phyloP scores from a whole-genome alignment of 2,888 invertebrate species.

The Apantesis nais region DNA sequence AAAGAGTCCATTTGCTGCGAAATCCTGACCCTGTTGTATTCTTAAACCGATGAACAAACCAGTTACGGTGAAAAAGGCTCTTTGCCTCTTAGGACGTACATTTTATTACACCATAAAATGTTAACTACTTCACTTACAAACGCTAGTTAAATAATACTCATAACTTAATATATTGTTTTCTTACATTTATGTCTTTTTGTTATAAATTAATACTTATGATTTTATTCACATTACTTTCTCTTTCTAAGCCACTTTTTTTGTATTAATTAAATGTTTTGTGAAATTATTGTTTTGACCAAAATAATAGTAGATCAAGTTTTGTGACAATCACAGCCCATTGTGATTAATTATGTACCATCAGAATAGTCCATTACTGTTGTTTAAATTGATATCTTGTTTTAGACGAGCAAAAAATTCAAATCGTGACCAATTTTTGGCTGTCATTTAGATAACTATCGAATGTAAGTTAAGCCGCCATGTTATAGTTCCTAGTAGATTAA shows the following conservation, averaged over 20 bases:
- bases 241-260: neutral
- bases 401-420: constrained; percentile 33
- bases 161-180: constrained; percentile 1
- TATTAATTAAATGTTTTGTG: neutral
- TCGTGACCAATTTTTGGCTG: constrained; percentile 46
- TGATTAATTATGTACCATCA: constrained; percentile 25
- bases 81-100: constrained; percentile 7
- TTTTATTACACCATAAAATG: constrained; percentile 9
- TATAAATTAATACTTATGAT: neutral
- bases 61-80: constrained; percentile 34
- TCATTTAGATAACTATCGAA: constrained; percentile 45
- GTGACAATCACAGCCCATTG: constrained; percentile 15
- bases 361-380: constrained; percentile 18
- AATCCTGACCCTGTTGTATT: constrained; percentile 47
- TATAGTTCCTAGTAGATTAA: constrained; percentile 22
- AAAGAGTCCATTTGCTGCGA: constrained; percentile 34
- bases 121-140: constrained; percentile 7
- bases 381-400: constrained; percentile 21
- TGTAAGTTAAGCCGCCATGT: constrained; percentile 23
- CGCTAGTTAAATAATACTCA: constrained; percentile 10
- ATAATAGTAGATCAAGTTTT: constrained; percentile 4
- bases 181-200: constrained; percentile 1
- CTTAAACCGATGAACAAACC: constrained; percentile 36
- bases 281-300: neutral
- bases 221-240: neutral